Evolutionary conservation across 1,140 invertebrate genomes (phyloP).

Genomic region (Carcinoscorpius rotundicauda): DNA sequence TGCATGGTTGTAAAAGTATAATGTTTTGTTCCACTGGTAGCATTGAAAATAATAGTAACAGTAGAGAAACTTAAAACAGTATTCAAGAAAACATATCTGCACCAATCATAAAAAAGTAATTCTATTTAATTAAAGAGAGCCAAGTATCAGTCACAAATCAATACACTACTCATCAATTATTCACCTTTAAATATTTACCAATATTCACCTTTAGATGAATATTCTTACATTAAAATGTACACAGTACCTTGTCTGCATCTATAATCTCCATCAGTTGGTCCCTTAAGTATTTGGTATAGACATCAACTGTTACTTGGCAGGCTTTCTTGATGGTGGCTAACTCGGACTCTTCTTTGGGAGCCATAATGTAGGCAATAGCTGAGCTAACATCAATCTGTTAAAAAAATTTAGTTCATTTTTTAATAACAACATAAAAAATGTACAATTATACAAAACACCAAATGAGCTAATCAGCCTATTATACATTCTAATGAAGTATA

Average conservation of each 20-base stretch:
- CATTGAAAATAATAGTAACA: no score
- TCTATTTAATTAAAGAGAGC: no score
- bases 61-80: no score
- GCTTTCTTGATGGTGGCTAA: slow-evolving; percentile 88
- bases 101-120: no score
- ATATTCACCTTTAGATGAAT: no score
- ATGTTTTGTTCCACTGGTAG: no score
- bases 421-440: slow-evolving; percentile 5
- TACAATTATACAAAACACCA: slow-evolving; percentile 3
- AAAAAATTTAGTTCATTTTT: neutral
- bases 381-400: slow-evolving; percentile 69
- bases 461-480: neutral
- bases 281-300: slow-evolving; percentile 92
- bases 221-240: no score
- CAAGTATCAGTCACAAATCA: no score
- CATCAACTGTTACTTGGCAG: slow-evolving; percentile 78
- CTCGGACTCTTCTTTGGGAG: slow-evolving; percentile 90
- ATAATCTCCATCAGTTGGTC: slow-evolving; percentile 98
- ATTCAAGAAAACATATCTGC: no score
- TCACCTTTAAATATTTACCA: no score
- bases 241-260: slow-evolving; percentile 70
- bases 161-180: no score
- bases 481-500: neutral
- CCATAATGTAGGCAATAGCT: slow-evolving; percentile 73
- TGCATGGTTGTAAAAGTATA: no score